A percentile compares a stretch with the other conserved stretches of the same genome.
phyloP scores from a whole-genome alignment of 2,113 vertebrate genomes.

The Phalacrocorax pelagicus region DNA sequence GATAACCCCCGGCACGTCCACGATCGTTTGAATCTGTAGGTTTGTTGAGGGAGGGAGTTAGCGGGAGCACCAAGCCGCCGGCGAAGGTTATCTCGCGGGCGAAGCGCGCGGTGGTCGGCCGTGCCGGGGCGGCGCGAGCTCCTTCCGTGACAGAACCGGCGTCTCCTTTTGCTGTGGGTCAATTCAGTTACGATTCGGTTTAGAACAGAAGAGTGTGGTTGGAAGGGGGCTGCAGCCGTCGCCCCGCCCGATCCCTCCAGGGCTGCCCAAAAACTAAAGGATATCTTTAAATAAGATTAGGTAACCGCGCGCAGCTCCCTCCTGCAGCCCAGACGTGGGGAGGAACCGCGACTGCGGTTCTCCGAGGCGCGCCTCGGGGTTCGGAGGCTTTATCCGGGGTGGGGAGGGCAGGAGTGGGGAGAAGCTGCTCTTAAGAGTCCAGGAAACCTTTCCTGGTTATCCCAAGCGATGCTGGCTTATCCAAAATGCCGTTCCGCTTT shows the following conservation, averaged over 20 bases:
- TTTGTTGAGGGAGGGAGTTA: accelerated
- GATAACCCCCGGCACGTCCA: accelerated
- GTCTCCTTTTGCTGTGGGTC: background rate
- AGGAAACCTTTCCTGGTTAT: background rate
- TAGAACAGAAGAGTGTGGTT: background rate
- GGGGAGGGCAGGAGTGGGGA: background rate
- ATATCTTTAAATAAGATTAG: background rate
- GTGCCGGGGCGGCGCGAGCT: background rate
- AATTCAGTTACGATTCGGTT: background rate
- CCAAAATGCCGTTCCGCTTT: accelerated
- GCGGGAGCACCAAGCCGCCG: accelerated
- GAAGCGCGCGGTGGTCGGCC: background rate
- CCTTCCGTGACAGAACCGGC: background rate
- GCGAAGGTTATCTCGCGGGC: background rate
- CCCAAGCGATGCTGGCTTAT: accelerated
- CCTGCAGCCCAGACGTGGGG: background rate
- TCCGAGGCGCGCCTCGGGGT: too few species aligned
- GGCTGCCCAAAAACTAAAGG: background rate
- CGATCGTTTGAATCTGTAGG: background rate
- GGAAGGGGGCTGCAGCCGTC: background rate
- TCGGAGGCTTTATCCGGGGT: background rate
- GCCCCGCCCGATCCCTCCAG: background rate
- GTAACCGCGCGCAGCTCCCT: accelerated
- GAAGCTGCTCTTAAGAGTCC: background rate
- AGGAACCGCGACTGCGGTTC: background rate